These are phyloP conservation scores for Lochmaea crataegi DNA, from an alignment of 2,888 invertebrate species.

Conservation along the genomic window DNA sequence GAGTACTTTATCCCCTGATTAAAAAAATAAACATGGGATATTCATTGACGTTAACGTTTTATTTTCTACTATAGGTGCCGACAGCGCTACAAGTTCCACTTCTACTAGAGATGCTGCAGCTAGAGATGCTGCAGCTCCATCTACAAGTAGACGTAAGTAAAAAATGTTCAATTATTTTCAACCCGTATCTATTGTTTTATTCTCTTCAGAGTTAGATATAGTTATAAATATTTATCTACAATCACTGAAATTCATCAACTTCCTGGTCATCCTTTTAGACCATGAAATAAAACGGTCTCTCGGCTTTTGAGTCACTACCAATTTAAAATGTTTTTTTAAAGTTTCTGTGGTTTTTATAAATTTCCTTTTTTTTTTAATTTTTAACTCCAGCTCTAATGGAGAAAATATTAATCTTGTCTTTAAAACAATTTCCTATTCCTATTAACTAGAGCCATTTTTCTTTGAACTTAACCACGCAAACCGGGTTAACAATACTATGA, in stretches of 20 bases:
- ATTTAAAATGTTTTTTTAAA: no score
- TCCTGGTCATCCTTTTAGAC: no score
- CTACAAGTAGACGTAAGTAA: slow-evolving; percentile 33
- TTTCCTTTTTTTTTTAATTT: background rate
- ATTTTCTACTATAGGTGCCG: slow-evolving; percentile 47
- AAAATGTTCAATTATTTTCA: background rate
- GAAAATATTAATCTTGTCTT: background rate
- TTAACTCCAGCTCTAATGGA: background rate
- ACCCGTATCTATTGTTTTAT: background rate
- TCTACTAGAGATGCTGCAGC: slow-evolving; percentile 36
- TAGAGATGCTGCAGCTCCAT: slow-evolving; percentile 37
- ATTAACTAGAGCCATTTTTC: no score
- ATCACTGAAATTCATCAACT: no score
- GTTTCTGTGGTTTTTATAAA: no score
- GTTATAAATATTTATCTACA: no score
- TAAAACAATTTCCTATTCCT: background rate
- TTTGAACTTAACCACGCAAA: no score
- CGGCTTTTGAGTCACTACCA: no score
- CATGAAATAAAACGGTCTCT: no score
- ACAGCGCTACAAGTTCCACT: slow-evolving; percentile 39
- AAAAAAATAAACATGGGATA: background rate
- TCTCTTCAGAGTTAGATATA: background rate
- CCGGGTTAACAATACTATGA: no score
- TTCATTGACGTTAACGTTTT: slow-evolving; percentile 27
- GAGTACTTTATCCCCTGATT: slow-evolving; percentile 31